Conservation (phyloP, 2,797 vertebrate genomes). For the Chelon auratus region DNA sequence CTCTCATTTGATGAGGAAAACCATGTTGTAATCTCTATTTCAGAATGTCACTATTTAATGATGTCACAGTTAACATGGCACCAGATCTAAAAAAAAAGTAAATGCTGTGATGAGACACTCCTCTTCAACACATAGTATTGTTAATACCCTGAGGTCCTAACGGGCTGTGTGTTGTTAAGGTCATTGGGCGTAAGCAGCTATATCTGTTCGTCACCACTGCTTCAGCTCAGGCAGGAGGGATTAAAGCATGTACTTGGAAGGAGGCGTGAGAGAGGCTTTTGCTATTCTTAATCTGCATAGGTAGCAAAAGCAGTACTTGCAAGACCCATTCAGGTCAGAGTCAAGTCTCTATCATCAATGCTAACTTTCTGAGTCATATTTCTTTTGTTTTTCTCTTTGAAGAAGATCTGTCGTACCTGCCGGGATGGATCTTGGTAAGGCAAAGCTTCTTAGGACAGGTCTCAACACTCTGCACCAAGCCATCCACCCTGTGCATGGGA, state of each 20-base stretch:
- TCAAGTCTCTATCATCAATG: slow-evolving; percentile 40
- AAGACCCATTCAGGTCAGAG: slow-evolving; percentile 25
- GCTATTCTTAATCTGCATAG: slow-evolving; percentile 79
- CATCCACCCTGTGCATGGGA: slow-evolving; percentile 91
- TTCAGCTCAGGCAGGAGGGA: slow-evolving; percentile 77
- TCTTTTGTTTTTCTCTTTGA: slow-evolving; percentile 13
- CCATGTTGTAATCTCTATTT: not conserved
- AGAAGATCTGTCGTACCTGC: slow-evolving; percentile 34
- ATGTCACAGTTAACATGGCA: not conserved
- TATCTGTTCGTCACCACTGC: slow-evolving; percentile 75
- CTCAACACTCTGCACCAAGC: slow-evolving; percentile 93
- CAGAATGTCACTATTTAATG: not conserved
- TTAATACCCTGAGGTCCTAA: slow-evolving; percentile 48
- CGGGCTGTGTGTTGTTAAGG: slow-evolving; percentile 64
- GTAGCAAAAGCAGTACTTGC: slow-evolving; percentile 57
- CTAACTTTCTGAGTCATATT: slow-evolving; percentile 19
- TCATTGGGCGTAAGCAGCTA: slow-evolving; percentile 82
- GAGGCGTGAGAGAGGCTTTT: slow-evolving; percentile 79
- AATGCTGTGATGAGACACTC: slow-evolving; percentile 25
- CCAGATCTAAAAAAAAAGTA: not conserved
- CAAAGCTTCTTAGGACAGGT: slow-evolving; percentile 92
- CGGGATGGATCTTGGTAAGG: slow-evolving; percentile 94
- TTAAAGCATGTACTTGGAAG: slow-evolving; percentile 82
- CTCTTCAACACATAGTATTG: slow-evolving; percentile 36
- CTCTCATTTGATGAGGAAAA: not conserved